phyloP scores from a whole-genome alignment of 2,113 vertebrate genomes.

The Tetrax tetrax region DNA sequence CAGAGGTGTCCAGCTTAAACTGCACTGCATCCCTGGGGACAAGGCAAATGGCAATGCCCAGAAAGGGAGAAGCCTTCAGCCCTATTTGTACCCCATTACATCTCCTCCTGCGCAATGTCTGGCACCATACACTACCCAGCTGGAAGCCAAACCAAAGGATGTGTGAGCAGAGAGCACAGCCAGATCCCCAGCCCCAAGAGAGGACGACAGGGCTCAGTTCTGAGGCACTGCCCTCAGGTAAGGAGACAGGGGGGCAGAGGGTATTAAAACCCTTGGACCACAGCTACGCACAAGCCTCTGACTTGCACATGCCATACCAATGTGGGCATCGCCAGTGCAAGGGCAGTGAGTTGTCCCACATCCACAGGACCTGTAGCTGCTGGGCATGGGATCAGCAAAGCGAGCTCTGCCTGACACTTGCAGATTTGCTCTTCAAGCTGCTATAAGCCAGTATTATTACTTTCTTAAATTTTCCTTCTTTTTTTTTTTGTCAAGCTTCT shows the following conservation, averaged over 20 bases:
- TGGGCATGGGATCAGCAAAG: neutral
- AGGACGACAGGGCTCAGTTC: rapidly evolving
- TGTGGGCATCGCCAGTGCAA: rapidly evolving
- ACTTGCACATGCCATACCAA: too few relatives aligned
- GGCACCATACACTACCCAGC: neutral
- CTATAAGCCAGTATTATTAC: neutral
- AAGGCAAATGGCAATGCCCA: neutral
- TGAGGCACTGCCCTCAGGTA: neutral
- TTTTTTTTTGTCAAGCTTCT: neutral
- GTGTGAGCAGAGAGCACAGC: neutral
- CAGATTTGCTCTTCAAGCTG: neutral
- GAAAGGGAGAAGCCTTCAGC: neutral
- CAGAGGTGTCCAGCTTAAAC: neutral
- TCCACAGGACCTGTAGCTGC: neutral
- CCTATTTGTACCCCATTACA: too few relatives aligned
- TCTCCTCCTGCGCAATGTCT: rapidly evolving
- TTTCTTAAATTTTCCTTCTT: neutral
- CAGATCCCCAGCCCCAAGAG: neutral
- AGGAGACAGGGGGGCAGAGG: rapidly evolving
- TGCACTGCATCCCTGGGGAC: too few relatives aligned
- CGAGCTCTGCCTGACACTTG: neutral
- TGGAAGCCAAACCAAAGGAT: neutral
- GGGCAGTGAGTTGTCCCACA: neutral
- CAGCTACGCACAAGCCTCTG: neutral
- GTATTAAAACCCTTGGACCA: neutral